Evolutionary conservation across 2,888 invertebrate genomes (phyloP), one percentile per base, ranked within the genome.

Genomic region (Drosophila aldrichi): DNA sequence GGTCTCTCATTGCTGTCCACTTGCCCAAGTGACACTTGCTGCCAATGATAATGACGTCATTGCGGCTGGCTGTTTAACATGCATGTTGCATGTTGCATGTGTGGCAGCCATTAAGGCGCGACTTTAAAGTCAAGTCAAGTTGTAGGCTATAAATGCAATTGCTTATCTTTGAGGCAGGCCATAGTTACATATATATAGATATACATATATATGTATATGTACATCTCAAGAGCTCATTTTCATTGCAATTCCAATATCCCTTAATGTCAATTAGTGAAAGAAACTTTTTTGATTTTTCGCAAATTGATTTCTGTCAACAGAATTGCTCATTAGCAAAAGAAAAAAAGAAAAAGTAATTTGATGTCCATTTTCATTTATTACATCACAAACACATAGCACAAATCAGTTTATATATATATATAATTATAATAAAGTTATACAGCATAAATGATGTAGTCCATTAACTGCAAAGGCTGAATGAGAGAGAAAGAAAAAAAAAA

Each of bases 21-120:
- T 75, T 54, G 60, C 63, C 32, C 65, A 74, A 82, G 81, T 82
- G 83, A 64, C 83, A 83, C 75, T 83, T 82, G 71, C 75, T 66
- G 66, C 70, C 73, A 81, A 66, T 61, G 87, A 66, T 79, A 84
- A 87, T 85, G 84, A 87, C 84, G 89, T 87, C 89, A 81, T 79
- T 83, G 84, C 59, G 84, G 88, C 41, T 48, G 44, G 32, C 12
- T 44, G 46, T 29, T 68, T 56, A 60, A 54, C 56, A 61, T 78
- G 40, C 49, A 51, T 60, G 40, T 75, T 78, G 40, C 49, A 51
- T 60, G 40, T 75, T 70, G 79, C 77, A 75, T 77, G 79, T 57
- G 22, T n/a, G 51, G 14, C 46, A 34, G 32, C 71, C 61, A 62
- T 77, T 64, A 67, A 66, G 32, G 46, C 32, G n/a, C 46, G 12